A percentile compares a stretch with the other conserved stretches of the same genome.
Conservation (phyloP, 2,888 invertebrate species). For the Idaea dimidiata region DNA sequence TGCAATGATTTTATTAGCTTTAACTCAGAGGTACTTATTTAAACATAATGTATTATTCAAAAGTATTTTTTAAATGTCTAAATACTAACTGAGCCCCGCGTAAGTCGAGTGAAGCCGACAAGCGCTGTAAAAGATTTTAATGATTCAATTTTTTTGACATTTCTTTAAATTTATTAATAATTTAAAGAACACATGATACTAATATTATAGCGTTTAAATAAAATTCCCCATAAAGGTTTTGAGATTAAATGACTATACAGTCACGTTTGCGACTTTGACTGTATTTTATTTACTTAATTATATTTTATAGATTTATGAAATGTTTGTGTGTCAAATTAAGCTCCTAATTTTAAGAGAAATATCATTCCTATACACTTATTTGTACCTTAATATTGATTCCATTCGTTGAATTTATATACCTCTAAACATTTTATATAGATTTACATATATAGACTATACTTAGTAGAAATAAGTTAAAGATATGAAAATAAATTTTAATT, state of each 20-base stretch:
- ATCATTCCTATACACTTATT: neutral
- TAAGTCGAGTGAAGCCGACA: neutral
- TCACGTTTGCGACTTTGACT: neutral
- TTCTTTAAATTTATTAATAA: neutral
- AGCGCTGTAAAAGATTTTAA: neutral
- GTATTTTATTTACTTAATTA: neutral
- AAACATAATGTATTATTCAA: neutral
- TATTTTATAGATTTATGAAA: neutral
- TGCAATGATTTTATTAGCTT: neutral
- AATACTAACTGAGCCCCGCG: neutral
- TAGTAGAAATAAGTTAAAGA: neutral
- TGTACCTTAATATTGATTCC: neutral
- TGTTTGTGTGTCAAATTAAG: neutral
- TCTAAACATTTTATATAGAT: neutral
- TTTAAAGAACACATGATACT: neutral
- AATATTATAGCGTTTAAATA: neutral
- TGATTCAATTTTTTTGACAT: neutral
- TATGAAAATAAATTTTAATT: conserved; percentile 15
- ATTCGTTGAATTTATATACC: conserved; percentile 4
- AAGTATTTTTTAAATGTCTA: neutral
- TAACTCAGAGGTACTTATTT: neutral
- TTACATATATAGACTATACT: neutral
- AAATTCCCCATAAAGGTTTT: neutral
- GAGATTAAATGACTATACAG: neutral
- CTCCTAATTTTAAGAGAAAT: neutral